Evolutionary conservation across 2,888 invertebrate genomes (phyloP).

Genomic region (Pheosia tremula): DNA sequence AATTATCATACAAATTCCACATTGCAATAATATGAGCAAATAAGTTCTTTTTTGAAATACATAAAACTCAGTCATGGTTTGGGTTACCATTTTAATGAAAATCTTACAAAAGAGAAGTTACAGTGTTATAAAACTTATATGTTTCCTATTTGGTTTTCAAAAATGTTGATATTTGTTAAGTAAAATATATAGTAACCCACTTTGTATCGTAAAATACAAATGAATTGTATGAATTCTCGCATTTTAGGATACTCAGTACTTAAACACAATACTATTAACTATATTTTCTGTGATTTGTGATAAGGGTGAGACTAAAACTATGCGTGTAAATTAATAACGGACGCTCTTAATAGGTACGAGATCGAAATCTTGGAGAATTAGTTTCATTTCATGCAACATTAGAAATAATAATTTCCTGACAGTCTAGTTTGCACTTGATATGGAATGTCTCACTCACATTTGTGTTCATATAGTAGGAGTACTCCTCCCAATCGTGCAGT

Average conservation of each 20-base stretch:
- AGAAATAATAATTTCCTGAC: constrained; percentile 14
- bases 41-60: constrained; percentile 32
- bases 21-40: constrained; percentile 57
- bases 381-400: constrained; percentile 22
- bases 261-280: constrained; percentile 1
- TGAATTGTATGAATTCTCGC: neutral
- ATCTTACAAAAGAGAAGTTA: neutral
- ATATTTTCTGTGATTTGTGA: neutral
- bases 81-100: constrained; percentile 21
- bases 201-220: neutral
- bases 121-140: neutral
- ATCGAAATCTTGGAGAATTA: constrained; percentile 24
- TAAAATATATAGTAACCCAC: neutral
- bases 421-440: constrained; percentile 65
- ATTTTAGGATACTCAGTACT: neutral
- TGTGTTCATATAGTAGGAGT: constrained; percentile 66
- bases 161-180: too few relatives aligned
- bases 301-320: constrained; percentile 7
- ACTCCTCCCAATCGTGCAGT: constrained; percentile 66
- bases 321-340: constrained; percentile 2
- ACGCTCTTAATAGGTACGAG: constrained; percentile 15
- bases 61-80: constrained; percentile 38
- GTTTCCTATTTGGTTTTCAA: too few relatives aligned
- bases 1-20: constrained; percentile 67
- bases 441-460: constrained; percentile 82